phyloP scores from a whole-genome alignment of 2,113 vertebrate genomes.

The Blennius ocellaris region DNA sequence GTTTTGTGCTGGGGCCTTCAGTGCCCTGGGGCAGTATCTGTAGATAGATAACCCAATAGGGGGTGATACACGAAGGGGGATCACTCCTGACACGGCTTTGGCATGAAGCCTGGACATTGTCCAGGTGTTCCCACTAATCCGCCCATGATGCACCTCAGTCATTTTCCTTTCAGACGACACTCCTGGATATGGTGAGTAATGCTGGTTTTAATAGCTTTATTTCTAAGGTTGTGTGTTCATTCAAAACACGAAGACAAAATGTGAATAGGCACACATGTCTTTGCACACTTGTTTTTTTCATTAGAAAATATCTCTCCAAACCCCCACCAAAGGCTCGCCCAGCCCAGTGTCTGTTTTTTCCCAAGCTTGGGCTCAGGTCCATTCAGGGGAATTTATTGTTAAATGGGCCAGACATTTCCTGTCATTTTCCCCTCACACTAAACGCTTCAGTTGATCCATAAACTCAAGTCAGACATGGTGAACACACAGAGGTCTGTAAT shows the following conservation, averaged over 20 bases:
- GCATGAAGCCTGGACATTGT: constrained; percentile 83
- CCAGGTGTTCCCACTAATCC: constrained; percentile 83
- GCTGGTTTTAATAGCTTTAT: not conserved
- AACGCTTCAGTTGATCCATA: constrained; percentile 63
- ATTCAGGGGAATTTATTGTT: constrained; percentile 77
- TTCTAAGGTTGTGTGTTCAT: constrained; percentile 3
- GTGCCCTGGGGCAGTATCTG: constrained; percentile 36
- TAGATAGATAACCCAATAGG: constrained; percentile 44
- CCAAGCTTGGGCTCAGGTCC: constrained; percentile 45
- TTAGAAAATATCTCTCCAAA: constrained; percentile 7
- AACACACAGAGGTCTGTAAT: constrained; percentile 17
- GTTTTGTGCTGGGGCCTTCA: constrained; percentile 35
- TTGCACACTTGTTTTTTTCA: constrained; percentile 52
- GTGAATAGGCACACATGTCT: constrained; percentile 15
- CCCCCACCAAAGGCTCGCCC: constrained; percentile 29
- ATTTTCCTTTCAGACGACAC: constrained; percentile 96
- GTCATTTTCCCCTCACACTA: constrained; percentile 75
- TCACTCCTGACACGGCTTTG: constrained; percentile 29
- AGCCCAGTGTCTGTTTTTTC: constrained; percentile 33
- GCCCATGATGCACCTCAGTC: constrained; percentile 96
- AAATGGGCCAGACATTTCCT: constrained; percentile 77
- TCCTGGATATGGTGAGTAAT: constrained; percentile 98
- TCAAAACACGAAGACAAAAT: not conserved
- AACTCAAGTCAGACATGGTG: constrained; percentile 48
- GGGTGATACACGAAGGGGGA: constrained; percentile 32